Evolutionary conservation across 2,888 invertebrate genomes (phyloP).

Genomic region (Helleia helle): DNA sequence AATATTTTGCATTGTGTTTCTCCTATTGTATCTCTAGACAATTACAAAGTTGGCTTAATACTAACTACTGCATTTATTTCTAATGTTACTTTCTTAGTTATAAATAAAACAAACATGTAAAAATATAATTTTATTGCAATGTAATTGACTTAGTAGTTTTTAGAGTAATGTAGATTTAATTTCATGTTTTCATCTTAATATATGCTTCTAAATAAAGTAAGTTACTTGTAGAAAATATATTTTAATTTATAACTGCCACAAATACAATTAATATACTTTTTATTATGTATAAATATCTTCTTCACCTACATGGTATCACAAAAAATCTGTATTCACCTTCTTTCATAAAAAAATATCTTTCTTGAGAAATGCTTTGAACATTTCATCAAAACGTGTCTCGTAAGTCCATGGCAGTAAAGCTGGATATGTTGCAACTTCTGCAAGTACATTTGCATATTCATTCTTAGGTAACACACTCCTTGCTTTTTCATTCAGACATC

Average conservation of each 20-base stretch:
- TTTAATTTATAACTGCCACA: slow-evolving; percentile 10
- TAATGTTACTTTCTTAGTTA: too few species aligned
- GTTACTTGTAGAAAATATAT: slow-evolving; percentile 6
- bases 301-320: neutral
- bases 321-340: too few species aligned
- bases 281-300: neutral
- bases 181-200: too few species aligned
- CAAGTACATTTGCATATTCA: slow-evolving; percentile 40
- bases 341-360: slow-evolving; percentile 17
- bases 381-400: slow-evolving; percentile 57
- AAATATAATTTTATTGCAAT: too few species aligned
- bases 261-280: neutral
- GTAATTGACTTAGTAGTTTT: too few species aligned
- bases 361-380: slow-evolving; percentile 54
- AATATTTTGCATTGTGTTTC: too few species aligned
- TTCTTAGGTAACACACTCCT: slow-evolving; percentile 58
- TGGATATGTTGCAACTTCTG: slow-evolving; percentile 53
- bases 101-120: too few species aligned
- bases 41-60: too few species aligned
- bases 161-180: too few species aligned
- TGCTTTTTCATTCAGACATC: slow-evolving; percentile 63
- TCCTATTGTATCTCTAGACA: too few species aligned
- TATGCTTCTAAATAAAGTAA: slow-evolving; percentile 11
- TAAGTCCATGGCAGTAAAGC: slow-evolving; percentile 63
- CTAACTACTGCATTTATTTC: too few species aligned